Evolutionary conservation across 2,113 vertebrate species (phyloP), one percentile per base, ranked within the genome.

Genomic region (Isurus oxyrinchus): DNA sequence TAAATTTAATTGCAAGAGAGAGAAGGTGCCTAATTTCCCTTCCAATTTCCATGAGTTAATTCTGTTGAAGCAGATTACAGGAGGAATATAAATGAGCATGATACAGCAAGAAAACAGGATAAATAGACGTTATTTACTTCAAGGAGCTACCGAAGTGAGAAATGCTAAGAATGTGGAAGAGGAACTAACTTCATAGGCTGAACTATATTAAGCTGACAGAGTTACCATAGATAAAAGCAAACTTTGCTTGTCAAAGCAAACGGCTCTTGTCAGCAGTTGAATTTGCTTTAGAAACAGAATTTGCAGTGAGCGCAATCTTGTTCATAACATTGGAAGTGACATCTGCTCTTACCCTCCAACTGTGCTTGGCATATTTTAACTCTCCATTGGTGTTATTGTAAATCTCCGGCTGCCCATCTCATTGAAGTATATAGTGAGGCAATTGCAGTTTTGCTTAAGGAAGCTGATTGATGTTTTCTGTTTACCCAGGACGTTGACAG

Each of bases 1-100:
- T 94, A 94, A 94, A 94, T 94, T 66, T 94, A 94, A n/a, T 35
- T 21, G 59, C 59, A 63, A 94, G 90, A 63, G 59, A 40, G 19
- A 7, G 16, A 94, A 66, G 90, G n/a, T 40, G 40, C 44, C 35
- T 94, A 66, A 94, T 94, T 94, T 94, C 90, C 90, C 90, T 94
- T 61, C 90, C 14, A 16, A 84, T 49, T 44, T 49, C 16, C 40
- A 21, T 63, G n/a, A 61, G 31, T 59, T 93, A 94, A 94, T 66
- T 94, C 59, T 94, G 59, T 40, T n/a, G n/a, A 61, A 93, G 90
- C 5, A 40, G 90, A 35, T 93, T 93, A 14, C 90, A 61, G 59
- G 90, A 35, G 63, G 90, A 94, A 94, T 44, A 94, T 63, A 66
- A 94, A 66, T 40, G 59, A 63, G 35, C 57, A 40, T 94, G 59